A percentile compares a stretch with the other conserved stretches of the same genome.
Conservation (phyloP, 2,797 vertebrate genomes). For the Prunella strophiata region DNA sequence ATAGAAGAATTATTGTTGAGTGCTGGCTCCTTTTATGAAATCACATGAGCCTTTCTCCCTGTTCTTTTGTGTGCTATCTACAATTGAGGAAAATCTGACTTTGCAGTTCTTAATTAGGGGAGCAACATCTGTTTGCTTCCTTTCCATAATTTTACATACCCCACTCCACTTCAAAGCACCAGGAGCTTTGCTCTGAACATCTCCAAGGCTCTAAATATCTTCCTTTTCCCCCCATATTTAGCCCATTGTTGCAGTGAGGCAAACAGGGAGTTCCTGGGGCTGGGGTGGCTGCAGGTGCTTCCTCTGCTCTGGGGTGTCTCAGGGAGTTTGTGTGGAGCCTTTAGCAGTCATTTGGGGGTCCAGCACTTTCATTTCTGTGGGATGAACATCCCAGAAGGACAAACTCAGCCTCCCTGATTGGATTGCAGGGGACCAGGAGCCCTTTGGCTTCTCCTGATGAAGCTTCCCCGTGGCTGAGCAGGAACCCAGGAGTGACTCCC, state of each 20-base stretch:
- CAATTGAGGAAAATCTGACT: conserved; percentile 26
- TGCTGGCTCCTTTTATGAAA: conserved; percentile 26
- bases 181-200: not conserved
- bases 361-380: not conserved
- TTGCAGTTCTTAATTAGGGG: conserved; percentile 8
- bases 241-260: not conserved
- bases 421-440: not conserved
- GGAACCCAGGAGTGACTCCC: not conserved
- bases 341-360: not conserved
- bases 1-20: conserved; percentile 49
- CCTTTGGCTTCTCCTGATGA: not conserved
- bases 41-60: conserved; percentile 1
- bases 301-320: not conserved
- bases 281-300: not conserved
- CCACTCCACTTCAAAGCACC: not conserved
- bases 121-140: conserved; percentile 33
- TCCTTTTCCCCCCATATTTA: not conserved
- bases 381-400: not conserved
- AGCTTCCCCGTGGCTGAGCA: not conserved
- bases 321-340: not conserved
- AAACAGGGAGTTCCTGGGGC: not conserved
- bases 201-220: not conserved
- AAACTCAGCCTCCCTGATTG: not conserved
- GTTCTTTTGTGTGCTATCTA: conserved; percentile 26
- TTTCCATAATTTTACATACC: conserved; percentile 47